Percentiles rank a stretch among this genome's conserved stretches.
phyloP scores from a whole-genome alignment of 2,797 vertebrate species.

The Nasua narica region DNA sequence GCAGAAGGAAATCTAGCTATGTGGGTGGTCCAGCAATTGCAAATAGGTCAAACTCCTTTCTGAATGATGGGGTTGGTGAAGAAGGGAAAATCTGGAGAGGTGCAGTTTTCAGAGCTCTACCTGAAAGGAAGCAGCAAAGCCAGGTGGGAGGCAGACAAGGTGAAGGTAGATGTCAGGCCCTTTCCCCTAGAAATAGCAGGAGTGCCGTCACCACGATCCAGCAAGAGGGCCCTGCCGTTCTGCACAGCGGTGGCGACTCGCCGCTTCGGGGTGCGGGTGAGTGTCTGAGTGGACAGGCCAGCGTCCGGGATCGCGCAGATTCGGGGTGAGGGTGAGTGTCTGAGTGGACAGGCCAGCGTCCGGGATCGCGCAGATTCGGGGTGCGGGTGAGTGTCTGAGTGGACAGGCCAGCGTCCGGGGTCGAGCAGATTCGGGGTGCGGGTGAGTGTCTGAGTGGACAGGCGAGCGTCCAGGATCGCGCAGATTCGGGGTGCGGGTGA shows the following conservation, averaged over 20 bases:
- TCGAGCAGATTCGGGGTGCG: too few species aligned
- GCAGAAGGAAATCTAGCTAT: accelerated
- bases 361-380: too few species aligned
- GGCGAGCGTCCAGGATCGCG: too few species aligned
- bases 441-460: too few species aligned
- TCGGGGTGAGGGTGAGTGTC: background rate
- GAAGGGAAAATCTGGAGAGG: background rate
- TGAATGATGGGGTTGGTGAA: background rate
- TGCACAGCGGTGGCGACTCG: accelerated
- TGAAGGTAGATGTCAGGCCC: background rate
- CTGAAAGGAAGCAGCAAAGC: accelerated
- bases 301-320: too few species aligned
- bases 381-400: too few species aligned
- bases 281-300: background rate
- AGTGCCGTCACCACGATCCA: accelerated
- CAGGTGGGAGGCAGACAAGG: background rate
- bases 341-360: background rate
- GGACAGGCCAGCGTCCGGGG: too few species aligned
- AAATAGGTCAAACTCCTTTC: background rate
- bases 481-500: too few species aligned
- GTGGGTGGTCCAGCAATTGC: accelerated
- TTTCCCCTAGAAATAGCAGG: accelerated
- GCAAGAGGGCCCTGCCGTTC: background rate
- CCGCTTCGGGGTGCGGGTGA: accelerated
- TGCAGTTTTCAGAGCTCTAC: background rate